Base-by-base conservation (phyloP, 2,797 vertebrate genomes). In the Enteromius paludinosus region DNA sequence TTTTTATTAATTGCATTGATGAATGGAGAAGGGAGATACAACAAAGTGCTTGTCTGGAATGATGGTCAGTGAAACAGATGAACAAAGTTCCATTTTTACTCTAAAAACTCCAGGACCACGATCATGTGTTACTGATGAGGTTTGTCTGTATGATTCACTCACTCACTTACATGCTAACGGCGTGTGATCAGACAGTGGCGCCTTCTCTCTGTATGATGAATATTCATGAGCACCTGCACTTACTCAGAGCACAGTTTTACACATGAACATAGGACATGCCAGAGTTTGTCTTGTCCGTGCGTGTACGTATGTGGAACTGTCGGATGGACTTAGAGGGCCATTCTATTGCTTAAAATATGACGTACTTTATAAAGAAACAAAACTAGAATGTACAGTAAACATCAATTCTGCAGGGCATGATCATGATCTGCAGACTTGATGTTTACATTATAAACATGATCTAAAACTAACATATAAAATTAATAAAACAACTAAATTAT, bases 161-260 rank as follows among this genome's bases (percentile, higher is more conserved):
- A 61, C 56, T 61, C 11, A 61, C 56, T 10, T 17, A 79, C 80
- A 64, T 20, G 15, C 62, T 66, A 82, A 75, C 66, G 45, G 47
- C 68, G 74, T 38, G 17, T 84, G 79, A 52, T 77, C 17, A 80
- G 73, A 84, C 79, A 87, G 82, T 77, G 82, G 78, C 17, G 38
- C 70, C 74, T 84, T 88, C 84, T 88, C 59, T 80, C 72, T 28
- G 30, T 66, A 15, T 35, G 28, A 47, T 88, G 84, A 88, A 88
- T 88, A 88, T 88, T 87, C 86, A 88, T 88, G 87, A 88, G 82
- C 87, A 88, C 87, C 87, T 88, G 87, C 69, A 38, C 77, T 77
- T 83, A 85, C 62, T 52, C 70, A 45, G 80, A 59, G 23, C 23
- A 84, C 75, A 78, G 52, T 82, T 74, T 85, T 83, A 72, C 78